Percentiles rank a stretch among this genome's conserved stretches.
Conservation (phyloP, 2,888 invertebrate species). For the Adelognathus sp. region DNA sequence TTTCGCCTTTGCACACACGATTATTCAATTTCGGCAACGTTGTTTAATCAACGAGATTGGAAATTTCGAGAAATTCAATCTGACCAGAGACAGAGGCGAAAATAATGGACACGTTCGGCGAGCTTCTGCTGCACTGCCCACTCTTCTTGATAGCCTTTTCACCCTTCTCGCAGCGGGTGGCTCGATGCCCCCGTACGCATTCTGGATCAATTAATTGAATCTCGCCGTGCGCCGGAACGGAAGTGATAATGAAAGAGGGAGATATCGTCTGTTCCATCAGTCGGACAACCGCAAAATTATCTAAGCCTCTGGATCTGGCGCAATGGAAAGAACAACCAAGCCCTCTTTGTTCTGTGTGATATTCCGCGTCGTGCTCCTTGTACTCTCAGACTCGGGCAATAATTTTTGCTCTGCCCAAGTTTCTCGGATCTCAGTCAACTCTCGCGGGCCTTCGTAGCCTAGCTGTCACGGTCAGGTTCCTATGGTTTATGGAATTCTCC, state of each 20-base stretch:
- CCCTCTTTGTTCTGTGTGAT: slow-evolving; percentile 26
- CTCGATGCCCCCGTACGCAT: neutral
- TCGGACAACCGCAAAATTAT: slow-evolving; percentile 43
- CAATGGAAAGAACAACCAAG: slow-evolving; percentile 32
- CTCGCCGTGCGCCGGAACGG: slow-evolving; percentile 6
- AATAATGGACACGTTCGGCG: slow-evolving; percentile 47
- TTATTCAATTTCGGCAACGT: slow-evolving; percentile 38
- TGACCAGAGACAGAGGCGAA: slow-evolving; percentile 23
- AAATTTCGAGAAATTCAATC: slow-evolving; percentile 48
- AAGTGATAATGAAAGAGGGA: neutral
- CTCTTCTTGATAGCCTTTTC: slow-evolving; percentile 23
- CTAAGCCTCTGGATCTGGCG: slow-evolving; percentile 52
- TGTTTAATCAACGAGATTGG: slow-evolving; percentile 59
- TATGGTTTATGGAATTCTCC: slow-evolving; percentile 72
- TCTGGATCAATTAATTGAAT: slow-evolving; percentile 43
- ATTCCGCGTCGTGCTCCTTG: neutral
- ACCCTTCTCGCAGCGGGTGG: neutral
- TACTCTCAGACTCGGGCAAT: slow-evolving; percentile 40
- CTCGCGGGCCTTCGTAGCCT: slow-evolving; percentile 31
- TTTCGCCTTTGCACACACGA: neutral
- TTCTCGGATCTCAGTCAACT: slow-evolving; percentile 49
- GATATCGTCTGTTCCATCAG: neutral
- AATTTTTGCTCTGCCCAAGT: slow-evolving; percentile 57
- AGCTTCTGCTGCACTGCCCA: neutral
- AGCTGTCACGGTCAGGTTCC: slow-evolving; percentile 73